These are phyloP conservation scores for Brenthis daphne DNA, from an alignment of 2,888 invertebrate genomes.

Conservation along the genomic window DNA sequence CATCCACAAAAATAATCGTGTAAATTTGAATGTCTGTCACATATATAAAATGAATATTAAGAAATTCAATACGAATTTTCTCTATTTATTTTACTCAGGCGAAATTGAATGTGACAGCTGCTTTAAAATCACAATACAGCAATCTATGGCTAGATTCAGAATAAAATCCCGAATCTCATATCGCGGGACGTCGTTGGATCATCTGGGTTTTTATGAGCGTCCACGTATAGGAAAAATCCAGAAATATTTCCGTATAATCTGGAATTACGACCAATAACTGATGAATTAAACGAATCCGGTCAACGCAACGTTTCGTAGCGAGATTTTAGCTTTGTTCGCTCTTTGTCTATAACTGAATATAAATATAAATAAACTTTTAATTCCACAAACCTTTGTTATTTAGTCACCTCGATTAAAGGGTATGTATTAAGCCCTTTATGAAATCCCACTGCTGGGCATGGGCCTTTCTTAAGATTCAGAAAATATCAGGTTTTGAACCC, in stretches of 20 bases:
- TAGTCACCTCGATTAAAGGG: no score
- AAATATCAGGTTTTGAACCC: no score
- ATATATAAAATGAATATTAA: no score
- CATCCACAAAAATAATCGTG: conserved; percentile 18
- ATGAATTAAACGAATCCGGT: conserved; percentile 59
- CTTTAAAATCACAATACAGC: conserved; percentile 10
- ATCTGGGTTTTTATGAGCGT: conserved; percentile 71
- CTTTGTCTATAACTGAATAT: background rate
- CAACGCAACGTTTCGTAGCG: conserved; percentile 27
- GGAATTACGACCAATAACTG: conserved; percentile 68
- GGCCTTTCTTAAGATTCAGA: no score
- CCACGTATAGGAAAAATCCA: conserved; percentile 54
- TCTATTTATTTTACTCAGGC: no score
- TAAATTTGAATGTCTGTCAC: background rate
- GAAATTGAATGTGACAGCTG: background rate
- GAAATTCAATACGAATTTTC: no score
- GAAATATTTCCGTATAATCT: conserved; percentile 71
- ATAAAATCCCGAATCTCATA: conserved; percentile 55
- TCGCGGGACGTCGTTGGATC: conserved; percentile 70
- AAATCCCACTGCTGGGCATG: no score
- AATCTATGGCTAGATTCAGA: conserved; percentile 32
- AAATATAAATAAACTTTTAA: no score
- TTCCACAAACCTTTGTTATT: no score
- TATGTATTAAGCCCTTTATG: no score
- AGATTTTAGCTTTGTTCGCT: conserved; percentile 13